Percentiles rank a stretch among this genome's conserved stretches.
Conservation (phyloP, 2,888 invertebrate genomes). For the Agelastica alni region DNA sequence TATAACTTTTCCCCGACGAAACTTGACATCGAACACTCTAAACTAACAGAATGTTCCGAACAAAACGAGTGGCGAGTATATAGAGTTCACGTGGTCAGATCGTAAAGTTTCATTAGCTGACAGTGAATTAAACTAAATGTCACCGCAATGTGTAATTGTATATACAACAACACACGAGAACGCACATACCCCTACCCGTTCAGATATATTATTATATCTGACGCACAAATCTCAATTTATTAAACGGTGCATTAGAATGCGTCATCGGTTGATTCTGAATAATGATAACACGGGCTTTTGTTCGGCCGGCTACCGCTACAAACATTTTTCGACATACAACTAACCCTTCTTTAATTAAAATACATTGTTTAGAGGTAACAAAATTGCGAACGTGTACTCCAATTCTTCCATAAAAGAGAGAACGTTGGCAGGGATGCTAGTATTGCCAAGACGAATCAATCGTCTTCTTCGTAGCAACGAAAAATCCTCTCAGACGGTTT, state of each 20-base stretch:
- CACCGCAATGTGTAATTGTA: constrained; percentile 57
- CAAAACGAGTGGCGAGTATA: constrained; percentile 25
- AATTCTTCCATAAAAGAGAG: too few species aligned
- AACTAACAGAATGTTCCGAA: constrained; percentile 39
- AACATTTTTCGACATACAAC: too few species aligned
- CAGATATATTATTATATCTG: constrained; percentile 55
- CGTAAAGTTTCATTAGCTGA: constrained; percentile 57
- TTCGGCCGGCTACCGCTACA: too few species aligned
- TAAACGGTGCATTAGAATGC: constrained; percentile 52
- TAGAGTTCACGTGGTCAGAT: constrained; percentile 47
- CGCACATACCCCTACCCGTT: constrained; percentile 41
- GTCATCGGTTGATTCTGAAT: constrained; percentile 54
- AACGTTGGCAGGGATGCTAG: too few species aligned
- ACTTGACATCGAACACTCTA: constrained; percentile 40
- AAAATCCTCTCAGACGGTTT: too few species aligned
- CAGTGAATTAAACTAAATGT: constrained; percentile 58
- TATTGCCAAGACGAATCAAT: too few species aligned
- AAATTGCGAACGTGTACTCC: too few species aligned
- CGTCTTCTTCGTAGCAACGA: too few species aligned
- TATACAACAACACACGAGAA: constrained; percentile 46
- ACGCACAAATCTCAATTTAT: constrained; percentile 58
- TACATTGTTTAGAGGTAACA: too few species aligned
- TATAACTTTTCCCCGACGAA: constrained; percentile 42
- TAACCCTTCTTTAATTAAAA: too few species aligned
- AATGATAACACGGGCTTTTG: too few species aligned